Evolutionary conservation across 2,113 vertebrate species (phyloP).

Genomic region (Clarias magur): DNA sequence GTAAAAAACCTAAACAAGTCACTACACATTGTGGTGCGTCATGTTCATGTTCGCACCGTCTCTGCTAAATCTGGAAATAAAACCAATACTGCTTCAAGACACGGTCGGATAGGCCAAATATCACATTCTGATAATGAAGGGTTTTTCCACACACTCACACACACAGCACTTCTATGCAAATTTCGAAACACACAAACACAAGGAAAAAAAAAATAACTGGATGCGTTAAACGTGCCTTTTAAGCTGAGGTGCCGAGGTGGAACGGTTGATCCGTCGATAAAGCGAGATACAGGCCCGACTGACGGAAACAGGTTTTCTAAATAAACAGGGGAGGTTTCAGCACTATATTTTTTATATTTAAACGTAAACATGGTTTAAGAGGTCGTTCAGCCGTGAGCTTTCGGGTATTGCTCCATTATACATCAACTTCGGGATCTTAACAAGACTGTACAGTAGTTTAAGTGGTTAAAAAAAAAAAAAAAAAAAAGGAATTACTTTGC

Average conservation of each 20-base stretch:
- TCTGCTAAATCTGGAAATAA: not conserved
- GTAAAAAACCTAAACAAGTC: not conserved
- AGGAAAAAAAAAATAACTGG: not conserved
- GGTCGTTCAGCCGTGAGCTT: not conserved
- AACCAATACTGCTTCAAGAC: not conserved
- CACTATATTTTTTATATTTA: not conserved
- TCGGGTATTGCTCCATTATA: not conserved
- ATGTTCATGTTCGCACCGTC: slow-evolving; percentile 21
- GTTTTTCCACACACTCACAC: not conserved
- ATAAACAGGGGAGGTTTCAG: not conserved
- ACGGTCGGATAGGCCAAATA: not conserved
- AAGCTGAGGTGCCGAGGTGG: not conserved
- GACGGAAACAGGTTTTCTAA: not conserved
- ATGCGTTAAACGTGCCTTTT: no score
- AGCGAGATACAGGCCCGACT: not conserved
- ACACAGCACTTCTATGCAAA: not conserved
- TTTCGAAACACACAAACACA: not conserved
- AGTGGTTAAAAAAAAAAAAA: no score
- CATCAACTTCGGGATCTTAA: not conserved
- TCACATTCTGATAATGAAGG: not conserved
- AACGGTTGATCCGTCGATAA: not conserved
- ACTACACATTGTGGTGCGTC: not conserved
- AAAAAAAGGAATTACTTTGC: not conserved
- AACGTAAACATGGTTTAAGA: not conserved
- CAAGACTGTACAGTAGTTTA: not conserved